A percentile compares a stretch with the other conserved stretches of the same genome.
phyloP scores from a whole-genome alignment of 2,113 vertebrate species.

The Corvus hawaiiensis region DNA sequence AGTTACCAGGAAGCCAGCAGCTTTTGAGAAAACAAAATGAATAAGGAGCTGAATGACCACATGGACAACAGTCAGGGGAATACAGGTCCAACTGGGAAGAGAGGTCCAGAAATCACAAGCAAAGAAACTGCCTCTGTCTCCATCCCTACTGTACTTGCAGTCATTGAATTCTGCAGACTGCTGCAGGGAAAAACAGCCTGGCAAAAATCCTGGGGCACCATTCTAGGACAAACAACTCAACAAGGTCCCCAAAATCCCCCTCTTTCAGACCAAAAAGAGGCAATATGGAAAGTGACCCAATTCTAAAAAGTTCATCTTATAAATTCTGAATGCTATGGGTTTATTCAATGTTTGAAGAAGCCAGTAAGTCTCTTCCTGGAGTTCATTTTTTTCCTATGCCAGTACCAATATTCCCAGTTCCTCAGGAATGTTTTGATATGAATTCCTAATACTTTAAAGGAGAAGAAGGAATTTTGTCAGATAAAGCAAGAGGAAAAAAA shows the following conservation, averaged over 20 bases:
- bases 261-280: neutral
- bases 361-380: neutral
- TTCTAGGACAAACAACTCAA: neutral
- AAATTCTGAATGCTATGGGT: neutral
- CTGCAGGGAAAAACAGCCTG: neutral
- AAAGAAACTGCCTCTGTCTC: neutral
- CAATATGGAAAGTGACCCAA: neutral
- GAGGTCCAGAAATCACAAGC: neutral
- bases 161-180: neutral
- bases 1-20: neutral
- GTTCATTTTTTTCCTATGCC: neutral
- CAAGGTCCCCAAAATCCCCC: neutral
- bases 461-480: neutral
- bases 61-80: neutral
- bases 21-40: neutral
- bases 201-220: neutral
- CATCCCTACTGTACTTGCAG: neutral
- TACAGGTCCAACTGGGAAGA: neutral
- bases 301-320: neutral
- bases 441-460: neutral
- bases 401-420: neutral
- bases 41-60: neutral
- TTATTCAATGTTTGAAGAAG: neutral
- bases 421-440: neutral
- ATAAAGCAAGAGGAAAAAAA: neutral